These are phyloP conservation scores for Diplodus puntazzo DNA, from an alignment of 2,797 vertebrate genomes.

Conservation along the genomic window DNA sequence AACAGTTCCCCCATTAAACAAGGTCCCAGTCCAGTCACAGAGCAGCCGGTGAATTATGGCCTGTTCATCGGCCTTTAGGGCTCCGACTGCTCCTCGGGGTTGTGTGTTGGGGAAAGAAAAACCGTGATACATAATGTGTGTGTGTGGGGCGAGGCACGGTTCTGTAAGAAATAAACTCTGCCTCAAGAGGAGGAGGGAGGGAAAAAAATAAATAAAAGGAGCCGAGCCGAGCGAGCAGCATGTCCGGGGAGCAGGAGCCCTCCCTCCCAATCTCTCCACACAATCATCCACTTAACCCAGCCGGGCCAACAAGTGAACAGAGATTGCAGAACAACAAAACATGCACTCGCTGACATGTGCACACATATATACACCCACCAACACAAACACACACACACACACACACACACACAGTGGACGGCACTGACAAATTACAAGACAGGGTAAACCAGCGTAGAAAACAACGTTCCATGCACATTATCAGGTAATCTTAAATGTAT, in stretches of 20 bases:
- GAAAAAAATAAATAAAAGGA: slow-evolving; percentile 25
- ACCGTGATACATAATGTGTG: slow-evolving; percentile 25
- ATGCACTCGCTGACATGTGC: slow-evolving; percentile 32
- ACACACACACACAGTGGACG: background rate
- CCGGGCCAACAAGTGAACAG: slow-evolving; percentile 38
- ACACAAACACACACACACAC: slow-evolving; percentile 18
- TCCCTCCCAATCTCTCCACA: slow-evolving; percentile 47
- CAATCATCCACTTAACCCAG: slow-evolving; percentile 60
- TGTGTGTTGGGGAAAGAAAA: slow-evolving; percentile 32
- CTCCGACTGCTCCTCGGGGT: slow-evolving; percentile 35
- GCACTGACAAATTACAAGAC: slow-evolving; percentile 38
- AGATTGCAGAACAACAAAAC: slow-evolving; percentile 49
- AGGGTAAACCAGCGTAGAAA: slow-evolving; percentile 1
- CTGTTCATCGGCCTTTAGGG: slow-evolving; percentile 64
- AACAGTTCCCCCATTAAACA: slow-evolving; percentile 70
- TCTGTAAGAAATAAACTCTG: slow-evolving; percentile 48
- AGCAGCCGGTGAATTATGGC: slow-evolving; percentile 74
- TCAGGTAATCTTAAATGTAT: slow-evolving; percentile 27
- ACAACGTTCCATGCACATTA: slow-evolving; percentile 21
- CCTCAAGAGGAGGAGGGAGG: slow-evolving; percentile 13
- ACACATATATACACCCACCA: slow-evolving; percentile 8
- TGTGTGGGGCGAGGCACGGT: slow-evolving; percentile 6
- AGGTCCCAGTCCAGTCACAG: slow-evolving; percentile 65
- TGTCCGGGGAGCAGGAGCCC: slow-evolving; percentile 18
- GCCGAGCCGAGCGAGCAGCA: slow-evolving; percentile 43